phyloP scores from a whole-genome alignment of 1,140 invertebrate genomes.

The Temnothorax nylanderi region DNA sequence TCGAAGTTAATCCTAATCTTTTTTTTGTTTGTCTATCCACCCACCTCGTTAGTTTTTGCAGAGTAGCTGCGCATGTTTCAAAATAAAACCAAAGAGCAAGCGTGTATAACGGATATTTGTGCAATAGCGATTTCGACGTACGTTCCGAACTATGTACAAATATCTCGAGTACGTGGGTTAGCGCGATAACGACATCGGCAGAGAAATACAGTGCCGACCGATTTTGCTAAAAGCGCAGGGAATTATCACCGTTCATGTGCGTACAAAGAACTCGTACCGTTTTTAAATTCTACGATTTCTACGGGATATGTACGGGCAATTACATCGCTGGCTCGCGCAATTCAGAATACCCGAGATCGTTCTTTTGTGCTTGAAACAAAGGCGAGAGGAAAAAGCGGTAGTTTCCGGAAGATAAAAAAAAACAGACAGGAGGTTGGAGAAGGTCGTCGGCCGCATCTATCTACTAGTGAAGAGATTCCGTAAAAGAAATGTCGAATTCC shows the following conservation, averaged over 20 bases:
- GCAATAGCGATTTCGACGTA: conserved; percentile 11
- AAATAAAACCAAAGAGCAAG: conserved; percentile 26
- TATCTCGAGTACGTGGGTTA: neutral
- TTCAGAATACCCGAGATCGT: conserved; percentile 56
- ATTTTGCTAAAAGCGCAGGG: conserved; percentile 41
- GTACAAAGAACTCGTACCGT: conserved; percentile 29
- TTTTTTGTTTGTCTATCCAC: neutral
- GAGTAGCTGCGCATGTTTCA: neutral
- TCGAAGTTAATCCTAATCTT: conserved; percentile 44
- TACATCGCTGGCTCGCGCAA: conserved; percentile 51
- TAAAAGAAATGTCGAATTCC: conserved; percentile 27
- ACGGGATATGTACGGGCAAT: conserved; percentile 54
- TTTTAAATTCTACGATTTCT: conserved; percentile 58
- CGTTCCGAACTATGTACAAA: conserved; percentile 14
- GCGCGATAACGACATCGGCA: conserved; percentile 6
- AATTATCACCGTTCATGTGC: conserved; percentile 21
- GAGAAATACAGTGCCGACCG: conserved; percentile 11
- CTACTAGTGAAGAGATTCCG: conserved; percentile 15
- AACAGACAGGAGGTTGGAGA: neutral
- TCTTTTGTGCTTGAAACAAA: conserved; percentile 64
- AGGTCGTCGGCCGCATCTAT: neutral
- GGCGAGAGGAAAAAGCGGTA: conserved; percentile 48
- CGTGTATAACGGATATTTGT: conserved; percentile 23
- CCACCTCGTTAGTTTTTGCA: conserved; percentile 34
- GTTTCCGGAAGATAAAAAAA: conserved; percentile 29